Evolutionary conservation across 53 echinoderm and acorn worm species (phyloP).

Genomic region (Mesocentrotus franciscanus): DNA sequence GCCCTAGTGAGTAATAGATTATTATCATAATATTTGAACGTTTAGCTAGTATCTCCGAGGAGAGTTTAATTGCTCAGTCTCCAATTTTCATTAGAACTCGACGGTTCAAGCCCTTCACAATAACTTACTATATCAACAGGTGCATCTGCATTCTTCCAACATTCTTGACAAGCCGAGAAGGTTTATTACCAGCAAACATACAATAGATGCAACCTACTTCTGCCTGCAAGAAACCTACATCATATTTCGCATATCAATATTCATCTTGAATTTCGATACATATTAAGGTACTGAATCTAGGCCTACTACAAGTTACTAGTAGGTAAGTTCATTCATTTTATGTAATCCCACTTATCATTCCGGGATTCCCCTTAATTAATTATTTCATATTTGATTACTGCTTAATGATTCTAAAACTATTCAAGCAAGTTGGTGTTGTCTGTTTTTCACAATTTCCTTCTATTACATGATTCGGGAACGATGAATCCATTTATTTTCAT

Average conservation of each 20-base stretch:
- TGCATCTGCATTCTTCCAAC: background rate
- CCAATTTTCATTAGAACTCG: background rate
- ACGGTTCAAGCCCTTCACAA: background rate
- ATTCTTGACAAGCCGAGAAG: background rate
- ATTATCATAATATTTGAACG: background rate
- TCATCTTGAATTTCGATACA: background rate
- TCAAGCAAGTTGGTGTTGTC: no score
- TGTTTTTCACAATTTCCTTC: no score
- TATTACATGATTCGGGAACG: no score
- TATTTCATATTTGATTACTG: no score
- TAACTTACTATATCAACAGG: background rate
- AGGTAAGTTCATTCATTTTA: no score
- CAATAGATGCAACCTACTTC: background rate
- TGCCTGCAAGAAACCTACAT: background rate
- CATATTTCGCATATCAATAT: no score
- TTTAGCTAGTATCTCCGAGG: background rate
- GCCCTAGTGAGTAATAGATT: background rate
- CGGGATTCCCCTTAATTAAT: no score
- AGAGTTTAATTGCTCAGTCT: background rate
- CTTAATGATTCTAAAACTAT: no score
- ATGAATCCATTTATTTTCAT: no score
- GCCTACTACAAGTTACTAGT: no score
- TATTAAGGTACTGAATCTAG: no score
- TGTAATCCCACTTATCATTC: no score
- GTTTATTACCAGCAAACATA: background rate